phyloP scores from a whole-genome alignment of 2,797 vertebrate genomes.

The Mormyrus proboscirostris region DNA sequence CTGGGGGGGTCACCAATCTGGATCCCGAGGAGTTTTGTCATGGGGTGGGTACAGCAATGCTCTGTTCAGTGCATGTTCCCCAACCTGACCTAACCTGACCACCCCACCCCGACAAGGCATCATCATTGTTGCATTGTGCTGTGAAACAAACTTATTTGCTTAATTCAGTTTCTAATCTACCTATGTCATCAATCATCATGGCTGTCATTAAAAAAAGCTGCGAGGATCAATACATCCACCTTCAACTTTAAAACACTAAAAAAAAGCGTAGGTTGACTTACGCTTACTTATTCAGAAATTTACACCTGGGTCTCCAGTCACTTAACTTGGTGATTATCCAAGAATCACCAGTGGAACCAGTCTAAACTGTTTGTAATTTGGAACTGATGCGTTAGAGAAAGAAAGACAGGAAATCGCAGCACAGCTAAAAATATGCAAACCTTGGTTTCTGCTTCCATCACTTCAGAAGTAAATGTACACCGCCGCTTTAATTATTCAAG shows the following conservation, averaged over 20 bases:
- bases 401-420: not conserved
- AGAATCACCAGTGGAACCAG: not conserved
- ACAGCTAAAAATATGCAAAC: conserved; percentile 3
- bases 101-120: not conserved
- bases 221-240: not conserved
- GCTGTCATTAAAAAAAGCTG: not conserved
- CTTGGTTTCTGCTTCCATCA: not conserved
- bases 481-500: not conserved
- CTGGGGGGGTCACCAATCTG: not conserved
- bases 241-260: not conserved
- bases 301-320: not conserved
- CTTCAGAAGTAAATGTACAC: not conserved
- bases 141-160: not conserved
- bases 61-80: not conserved
- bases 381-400: not conserved
- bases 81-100: not conserved
- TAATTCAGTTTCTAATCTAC: not conserved
- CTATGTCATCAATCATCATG: not conserved
- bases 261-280: not conserved
- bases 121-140: not conserved
- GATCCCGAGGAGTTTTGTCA: not conserved
- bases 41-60: not conserved
- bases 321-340: not conserved
- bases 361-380: not conserved
- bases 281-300: not conserved